These are phyloP conservation scores for Spheniscus mendiculus DNA, from an alignment of 2,113 vertebrate species.

Conservation along the genomic window DNA sequence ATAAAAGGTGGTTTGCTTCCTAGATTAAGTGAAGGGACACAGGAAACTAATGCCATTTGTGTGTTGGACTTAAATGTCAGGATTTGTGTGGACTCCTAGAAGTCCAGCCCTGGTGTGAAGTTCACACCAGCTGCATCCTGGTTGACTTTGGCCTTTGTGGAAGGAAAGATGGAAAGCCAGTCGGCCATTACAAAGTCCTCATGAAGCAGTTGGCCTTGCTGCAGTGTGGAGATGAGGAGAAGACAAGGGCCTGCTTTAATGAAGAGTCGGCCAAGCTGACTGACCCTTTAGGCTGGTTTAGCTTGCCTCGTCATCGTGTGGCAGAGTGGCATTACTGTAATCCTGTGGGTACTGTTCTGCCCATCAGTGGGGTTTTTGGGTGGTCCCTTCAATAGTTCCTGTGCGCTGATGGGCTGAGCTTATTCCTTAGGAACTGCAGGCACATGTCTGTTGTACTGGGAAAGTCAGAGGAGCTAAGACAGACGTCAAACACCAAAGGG, in stretches of 20 bases:
- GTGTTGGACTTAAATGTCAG: neutral
- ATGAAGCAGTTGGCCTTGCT: neutral
- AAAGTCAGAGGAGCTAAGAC: neutral
- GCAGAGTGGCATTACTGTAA: neutral
- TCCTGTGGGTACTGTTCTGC: neutral
- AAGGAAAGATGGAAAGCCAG: neutral
- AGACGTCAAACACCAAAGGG: neutral
- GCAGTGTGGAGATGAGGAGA: neutral
- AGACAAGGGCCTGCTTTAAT: neutral
- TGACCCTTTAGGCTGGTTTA: neutral
- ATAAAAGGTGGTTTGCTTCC: neutral
- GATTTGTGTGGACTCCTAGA: neutral
- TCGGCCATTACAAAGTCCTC: neutral
- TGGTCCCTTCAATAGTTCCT: neutral
- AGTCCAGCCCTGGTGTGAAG: neutral
- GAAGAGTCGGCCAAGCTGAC: neutral
- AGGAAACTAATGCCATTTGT: neutral
- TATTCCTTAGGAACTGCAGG: neutral
- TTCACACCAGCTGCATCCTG: neutral
- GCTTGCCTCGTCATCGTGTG: neutral
- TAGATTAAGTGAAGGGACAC: neutral
- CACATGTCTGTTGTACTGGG: neutral
- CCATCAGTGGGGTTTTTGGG: neutral
- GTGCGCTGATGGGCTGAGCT: neutral
- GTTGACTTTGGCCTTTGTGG: neutral